Conservation (phyloP, 23 tunicate species). For the Oikopleura vanhoeffeni region DNA sequence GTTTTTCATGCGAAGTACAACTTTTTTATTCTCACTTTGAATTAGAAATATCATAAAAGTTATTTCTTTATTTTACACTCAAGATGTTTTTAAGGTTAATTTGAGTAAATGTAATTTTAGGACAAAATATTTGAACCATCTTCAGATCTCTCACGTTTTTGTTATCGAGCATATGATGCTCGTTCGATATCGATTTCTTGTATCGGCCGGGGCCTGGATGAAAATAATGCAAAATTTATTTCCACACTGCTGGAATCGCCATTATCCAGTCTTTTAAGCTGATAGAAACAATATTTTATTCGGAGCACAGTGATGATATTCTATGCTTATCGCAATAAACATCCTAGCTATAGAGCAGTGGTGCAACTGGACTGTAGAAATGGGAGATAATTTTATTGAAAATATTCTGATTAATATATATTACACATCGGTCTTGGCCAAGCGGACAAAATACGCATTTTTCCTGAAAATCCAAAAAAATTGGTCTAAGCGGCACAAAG, state of each 20-base stretch:
- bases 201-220: conserved; percentile 14
- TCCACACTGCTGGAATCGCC: conserved; percentile 89
- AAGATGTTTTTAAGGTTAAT: too few species aligned
- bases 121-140: neutral
- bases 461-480: too few species aligned
- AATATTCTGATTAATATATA: too few species aligned
- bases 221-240: conserved; percentile 34
- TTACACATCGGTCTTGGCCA: too few species aligned
- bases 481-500: too few species aligned
- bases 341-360: conserved; percentile 59
- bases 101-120: too few species aligned
- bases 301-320: conserved; percentile 87
- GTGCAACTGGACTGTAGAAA: conserved; percentile 95
- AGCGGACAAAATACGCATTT: too few species aligned
- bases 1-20: too few species aligned
- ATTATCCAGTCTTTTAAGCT: conserved; percentile 40
- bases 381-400: too few species aligned
- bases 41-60: too few species aligned
- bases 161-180: conserved; percentile 91
- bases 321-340: conserved; percentile 47
- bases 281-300: conserved; percentile 46
- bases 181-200: conserved; percentile 51
- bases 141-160: conserved; percentile 53
- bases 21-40: too few species aligned
- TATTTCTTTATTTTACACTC: too few species aligned